Conservation (phyloP, 2,797 vertebrate species). For the Poeciliopsis paucimaculata region DNA sequence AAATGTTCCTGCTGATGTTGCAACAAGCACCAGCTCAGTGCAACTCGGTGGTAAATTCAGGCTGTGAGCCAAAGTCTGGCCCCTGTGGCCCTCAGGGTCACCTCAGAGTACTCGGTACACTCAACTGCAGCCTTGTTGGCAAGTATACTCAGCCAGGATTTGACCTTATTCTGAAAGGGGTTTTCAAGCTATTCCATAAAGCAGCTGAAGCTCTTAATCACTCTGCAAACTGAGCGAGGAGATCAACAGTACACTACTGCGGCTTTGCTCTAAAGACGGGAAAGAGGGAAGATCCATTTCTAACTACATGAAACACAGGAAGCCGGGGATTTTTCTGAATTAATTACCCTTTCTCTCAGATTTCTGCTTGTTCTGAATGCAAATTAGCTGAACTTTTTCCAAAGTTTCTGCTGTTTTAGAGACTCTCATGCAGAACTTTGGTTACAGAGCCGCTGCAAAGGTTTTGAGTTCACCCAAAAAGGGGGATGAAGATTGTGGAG, state of each 20-base stretch:
- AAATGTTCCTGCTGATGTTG: not conserved
- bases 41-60: not conserved
- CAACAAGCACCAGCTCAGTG: not conserved
- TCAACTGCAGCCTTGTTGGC: slow-evolving; percentile 46
- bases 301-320: not conserved
- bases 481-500: not conserved
- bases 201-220: slow-evolving; percentile 55
- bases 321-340: not conserved
- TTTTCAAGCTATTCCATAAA: slow-evolving; percentile 33
- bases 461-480: not conserved
- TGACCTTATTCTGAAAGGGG: slow-evolving; percentile 40
- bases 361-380: not conserved
- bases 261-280: not conserved
- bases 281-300: not conserved
- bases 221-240: slow-evolving; percentile 20
- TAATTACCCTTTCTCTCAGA: not conserved
- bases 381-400: not conserved
- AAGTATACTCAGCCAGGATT: slow-evolving; percentile 29
- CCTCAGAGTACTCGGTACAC: slow-evolving; percentile 27
- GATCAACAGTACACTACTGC: slow-evolving; percentile 5
- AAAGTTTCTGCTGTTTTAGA: not conserved
- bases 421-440: not conserved
- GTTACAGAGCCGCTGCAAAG: not conserved
- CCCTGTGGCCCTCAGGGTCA: slow-evolving; percentile 37
- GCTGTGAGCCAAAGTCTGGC: slow-evolving; percentile 25